Percentiles rank a stretch among this genome's conserved stretches.
phyloP scores from a whole-genome alignment of 2,113 vertebrate genomes.

The Catharus bicknelli region DNA sequence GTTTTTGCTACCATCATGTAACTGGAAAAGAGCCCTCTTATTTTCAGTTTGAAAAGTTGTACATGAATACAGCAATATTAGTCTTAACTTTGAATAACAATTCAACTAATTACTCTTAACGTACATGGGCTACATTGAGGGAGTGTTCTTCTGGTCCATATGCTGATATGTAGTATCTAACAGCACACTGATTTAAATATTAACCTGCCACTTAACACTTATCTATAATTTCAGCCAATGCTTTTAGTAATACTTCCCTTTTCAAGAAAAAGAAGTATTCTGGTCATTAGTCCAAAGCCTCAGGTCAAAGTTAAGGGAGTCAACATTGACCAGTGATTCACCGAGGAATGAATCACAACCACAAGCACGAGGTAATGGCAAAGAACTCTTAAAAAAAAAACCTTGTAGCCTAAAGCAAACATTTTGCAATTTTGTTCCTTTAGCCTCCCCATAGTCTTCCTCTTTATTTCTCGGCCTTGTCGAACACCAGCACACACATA shows the following conservation, averaged over 20 bases:
- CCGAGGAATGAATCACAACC: neutral
- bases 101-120: neutral
- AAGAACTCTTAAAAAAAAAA: neutral
- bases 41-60: neutral
- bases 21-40: neutral
- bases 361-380: neutral
- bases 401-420: neutral
- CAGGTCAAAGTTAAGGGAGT: neutral
- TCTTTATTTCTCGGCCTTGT: neutral
- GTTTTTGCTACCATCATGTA: neutral
- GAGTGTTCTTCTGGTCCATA: neutral
- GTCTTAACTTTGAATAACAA: neutral
- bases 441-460: neutral
- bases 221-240: neutral
- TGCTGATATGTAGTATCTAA: neutral
- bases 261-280: neutral
- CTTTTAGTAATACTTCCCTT: neutral
- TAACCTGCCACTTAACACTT: neutral
- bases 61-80: neutral
- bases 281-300: neutral
- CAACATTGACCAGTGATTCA: neutral
- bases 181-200: neutral
- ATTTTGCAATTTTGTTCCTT: neutral
- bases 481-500: neutral
- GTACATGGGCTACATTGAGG: neutral